Percentiles rank a stretch among this genome's conserved stretches.
Conservation (phyloP, 2,797 vertebrate genomes). For the Darevskia mixta region DNA sequence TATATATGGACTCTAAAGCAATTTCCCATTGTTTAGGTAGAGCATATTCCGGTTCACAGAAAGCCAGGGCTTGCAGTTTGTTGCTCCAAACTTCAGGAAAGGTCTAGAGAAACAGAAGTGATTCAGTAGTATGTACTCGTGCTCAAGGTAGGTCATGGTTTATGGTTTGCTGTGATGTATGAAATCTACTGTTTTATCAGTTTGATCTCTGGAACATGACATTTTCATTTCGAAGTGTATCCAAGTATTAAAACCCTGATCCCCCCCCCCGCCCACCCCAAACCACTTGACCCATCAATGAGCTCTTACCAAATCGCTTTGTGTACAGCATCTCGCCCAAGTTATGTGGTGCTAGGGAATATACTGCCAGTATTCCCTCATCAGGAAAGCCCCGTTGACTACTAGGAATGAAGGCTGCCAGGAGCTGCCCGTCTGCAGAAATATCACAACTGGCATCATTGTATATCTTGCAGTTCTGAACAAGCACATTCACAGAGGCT, state of each 20-base stretch:
- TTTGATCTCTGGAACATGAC: constrained; percentile 10
- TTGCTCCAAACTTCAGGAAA: no score
- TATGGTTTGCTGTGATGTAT: neutral
- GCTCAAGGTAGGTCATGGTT: no score
- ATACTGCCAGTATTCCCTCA: constrained; percentile 96
- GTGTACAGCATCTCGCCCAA: constrained; percentile 98
- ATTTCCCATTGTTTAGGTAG: no score
- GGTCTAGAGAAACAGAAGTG: no score
- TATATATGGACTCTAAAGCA: no score
- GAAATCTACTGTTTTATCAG: neutral
- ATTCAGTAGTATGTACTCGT: no score
- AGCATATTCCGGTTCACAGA: no score
- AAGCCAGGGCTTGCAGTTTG: no score
- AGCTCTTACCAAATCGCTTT: constrained; percentile 91
- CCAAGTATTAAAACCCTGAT: constrained; percentile 44
- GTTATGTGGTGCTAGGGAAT: constrained; percentile 97
- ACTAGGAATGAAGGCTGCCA: constrained; percentile 98
- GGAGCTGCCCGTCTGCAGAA: constrained; percentile 95
- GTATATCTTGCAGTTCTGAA: constrained; percentile 99
- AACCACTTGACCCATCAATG: neutral
- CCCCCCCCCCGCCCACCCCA: neutral
- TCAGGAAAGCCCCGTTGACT: constrained; percentile 97
- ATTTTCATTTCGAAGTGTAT: constrained; percentile 42
- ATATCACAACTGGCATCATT: constrained; percentile 99
- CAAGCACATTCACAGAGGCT: constrained; percentile 96